phyloP scores from a whole-genome alignment of 2,113 vertebrate genomes.

The Vulpes lagopus region DNA sequence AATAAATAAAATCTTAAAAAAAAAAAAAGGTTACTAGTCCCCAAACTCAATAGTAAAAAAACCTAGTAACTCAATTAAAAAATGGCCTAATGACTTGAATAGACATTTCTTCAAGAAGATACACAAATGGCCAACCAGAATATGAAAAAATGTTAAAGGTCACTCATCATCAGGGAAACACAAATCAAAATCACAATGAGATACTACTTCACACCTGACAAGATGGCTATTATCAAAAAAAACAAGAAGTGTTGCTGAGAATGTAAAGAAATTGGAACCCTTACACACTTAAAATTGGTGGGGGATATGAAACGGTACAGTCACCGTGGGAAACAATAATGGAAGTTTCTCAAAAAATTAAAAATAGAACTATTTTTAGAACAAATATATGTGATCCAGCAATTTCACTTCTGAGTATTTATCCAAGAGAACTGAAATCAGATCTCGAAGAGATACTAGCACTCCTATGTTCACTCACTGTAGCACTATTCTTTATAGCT shows the following conservation, averaged over 20 bases:
- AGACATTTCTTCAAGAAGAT: neutral
- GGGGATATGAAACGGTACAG: neutral
- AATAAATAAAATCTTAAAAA: too few species aligned
- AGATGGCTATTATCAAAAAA: neutral
- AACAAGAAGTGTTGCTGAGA: neutral
- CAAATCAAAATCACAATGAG: constrained; percentile 36
- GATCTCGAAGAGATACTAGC: neutral
- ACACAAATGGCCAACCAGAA: neutral
- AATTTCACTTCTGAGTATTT: neutral
- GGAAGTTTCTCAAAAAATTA: neutral
- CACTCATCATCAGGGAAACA: neutral
- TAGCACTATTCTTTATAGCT: neutral
- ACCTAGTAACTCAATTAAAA: neutral
- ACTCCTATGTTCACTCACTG: neutral
- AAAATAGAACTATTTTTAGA: neutral
- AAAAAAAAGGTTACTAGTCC: neutral
- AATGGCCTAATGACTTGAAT: neutral
- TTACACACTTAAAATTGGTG: neutral
- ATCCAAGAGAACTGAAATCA: neutral
- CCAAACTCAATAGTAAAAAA: neutral
- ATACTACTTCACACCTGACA: neutral
- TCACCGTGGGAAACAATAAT: neutral
- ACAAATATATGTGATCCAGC: neutral
- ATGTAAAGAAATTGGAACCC: neutral
- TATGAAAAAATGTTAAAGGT: neutral